These are phyloP conservation scores for Paraescarpia echinospica DNA, from an alignment of 1,140 invertebrate species.

Conservation along the genomic window DNA sequence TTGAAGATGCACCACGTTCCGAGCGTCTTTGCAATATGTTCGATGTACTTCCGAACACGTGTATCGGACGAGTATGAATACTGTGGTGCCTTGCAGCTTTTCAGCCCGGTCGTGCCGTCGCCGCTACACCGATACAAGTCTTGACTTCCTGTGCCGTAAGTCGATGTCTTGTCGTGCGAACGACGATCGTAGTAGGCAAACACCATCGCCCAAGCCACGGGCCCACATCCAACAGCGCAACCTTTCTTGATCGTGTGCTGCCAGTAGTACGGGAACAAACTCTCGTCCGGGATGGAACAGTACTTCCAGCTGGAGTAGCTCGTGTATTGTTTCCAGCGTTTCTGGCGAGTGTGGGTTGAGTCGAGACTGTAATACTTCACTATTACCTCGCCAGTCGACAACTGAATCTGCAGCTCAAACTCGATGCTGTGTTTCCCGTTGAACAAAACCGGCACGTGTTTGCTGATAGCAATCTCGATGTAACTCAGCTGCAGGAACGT, in stretches of 20 bases:
- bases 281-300: conserved; percentile 23
- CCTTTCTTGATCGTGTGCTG: conserved; percentile 17
- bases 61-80: not conserved
- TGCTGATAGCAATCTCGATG: no score
- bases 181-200: conserved; percentile 32
- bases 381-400: not conserved
- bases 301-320: conserved; percentile 10
- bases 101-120: not conserved
- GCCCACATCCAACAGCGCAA: conserved; percentile 30
- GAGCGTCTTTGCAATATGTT: not conserved
- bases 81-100: not conserved
- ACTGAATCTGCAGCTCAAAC: no score
- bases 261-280: conserved; percentile 30
- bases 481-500: no score
- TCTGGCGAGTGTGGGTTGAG: not conserved
- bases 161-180: conserved; percentile 2
- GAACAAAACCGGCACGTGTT: no score
- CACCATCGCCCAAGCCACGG: conserved; percentile 33
- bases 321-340: not conserved
- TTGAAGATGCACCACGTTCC: conserved; percentile 29
- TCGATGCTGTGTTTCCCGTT: no score
- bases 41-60: no score
- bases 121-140: not conserved
- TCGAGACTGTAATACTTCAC: not conserved
- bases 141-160: conserved; percentile 1